These are phyloP conservation scores for Alethe castanea DNA, from an alignment of 2,113 vertebrate species.

Conservation along the genomic window DNA sequence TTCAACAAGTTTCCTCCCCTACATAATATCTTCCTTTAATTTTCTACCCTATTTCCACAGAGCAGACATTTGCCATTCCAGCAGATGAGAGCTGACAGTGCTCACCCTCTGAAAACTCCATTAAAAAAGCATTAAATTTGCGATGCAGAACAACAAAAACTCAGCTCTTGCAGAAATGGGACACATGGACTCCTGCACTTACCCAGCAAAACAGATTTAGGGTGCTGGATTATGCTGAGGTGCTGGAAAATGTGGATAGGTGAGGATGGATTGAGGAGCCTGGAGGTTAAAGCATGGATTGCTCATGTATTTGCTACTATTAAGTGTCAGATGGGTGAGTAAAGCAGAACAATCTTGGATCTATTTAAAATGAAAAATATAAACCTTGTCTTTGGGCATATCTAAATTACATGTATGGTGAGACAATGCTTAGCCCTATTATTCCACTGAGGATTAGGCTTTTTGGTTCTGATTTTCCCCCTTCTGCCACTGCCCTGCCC, in stretches of 20 bases:
- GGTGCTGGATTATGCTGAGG: not conserved
- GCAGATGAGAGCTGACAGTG: not conserved
- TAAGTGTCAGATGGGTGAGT: not conserved
- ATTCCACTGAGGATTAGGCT: not conserved
- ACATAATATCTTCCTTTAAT: not conserved
- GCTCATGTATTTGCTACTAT: not conserved
- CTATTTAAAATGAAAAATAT: not conserved
- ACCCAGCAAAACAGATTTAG: not conserved
- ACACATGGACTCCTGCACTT: not conserved
- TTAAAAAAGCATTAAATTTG: constrained; percentile 25
- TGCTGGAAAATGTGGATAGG: not conserved
- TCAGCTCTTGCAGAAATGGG: not conserved
- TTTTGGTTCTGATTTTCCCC: not conserved
- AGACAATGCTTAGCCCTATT: not conserved
- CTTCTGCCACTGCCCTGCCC: not conserved
- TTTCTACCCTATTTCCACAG: not conserved
- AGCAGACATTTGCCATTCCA: not conserved
- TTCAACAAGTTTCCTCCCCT: not conserved
- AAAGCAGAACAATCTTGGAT: not conserved
- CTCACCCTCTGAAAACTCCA: constrained; percentile 1
- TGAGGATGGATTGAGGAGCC: not conserved
- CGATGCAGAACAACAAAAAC: not conserved
- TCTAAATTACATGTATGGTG: not conserved
- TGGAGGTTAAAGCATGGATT: not conserved
- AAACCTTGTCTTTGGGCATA: not conserved